Percentiles rank a stretch among this genome's conserved stretches.
Conservation (phyloP, 1,140 invertebrate species). For the Drosophila lacteicornis region DNA sequence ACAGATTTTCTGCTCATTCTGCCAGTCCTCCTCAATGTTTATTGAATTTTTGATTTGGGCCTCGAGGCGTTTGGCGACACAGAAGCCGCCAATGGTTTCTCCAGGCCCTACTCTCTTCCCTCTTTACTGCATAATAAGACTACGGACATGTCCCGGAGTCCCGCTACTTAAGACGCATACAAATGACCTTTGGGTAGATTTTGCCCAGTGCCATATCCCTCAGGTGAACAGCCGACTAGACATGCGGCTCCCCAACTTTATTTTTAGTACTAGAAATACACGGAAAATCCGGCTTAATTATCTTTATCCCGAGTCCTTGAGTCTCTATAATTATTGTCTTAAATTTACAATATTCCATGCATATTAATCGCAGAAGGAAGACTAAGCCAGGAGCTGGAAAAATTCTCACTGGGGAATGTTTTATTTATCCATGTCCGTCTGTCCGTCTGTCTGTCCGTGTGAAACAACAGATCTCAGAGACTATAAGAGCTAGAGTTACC, state of each 20-base stretch:
- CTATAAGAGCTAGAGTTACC: too few relatives aligned
- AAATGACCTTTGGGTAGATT: conserved; percentile 31
- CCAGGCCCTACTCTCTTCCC: background rate
- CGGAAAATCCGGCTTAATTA: conserved; percentile 37
- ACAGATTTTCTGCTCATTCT: conserved; percentile 45
- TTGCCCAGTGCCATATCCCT: conserved; percentile 7
- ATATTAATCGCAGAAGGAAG: conserved; percentile 32
- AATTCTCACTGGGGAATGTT: background rate
- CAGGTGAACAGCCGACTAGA: conserved; percentile 36
- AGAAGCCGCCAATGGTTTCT: conserved; percentile 10
- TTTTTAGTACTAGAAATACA: conserved; percentile 5
- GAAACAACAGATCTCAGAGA: too few relatives aligned
- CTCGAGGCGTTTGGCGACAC: conserved; percentile 15
- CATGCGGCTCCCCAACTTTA: background rate
- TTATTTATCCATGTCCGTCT: too few relatives aligned
- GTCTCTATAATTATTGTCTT: conserved; percentile 25
- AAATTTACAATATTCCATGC: conserved; percentile 13
- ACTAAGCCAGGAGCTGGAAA: too few relatives aligned
- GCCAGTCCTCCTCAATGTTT: conserved; percentile 26
- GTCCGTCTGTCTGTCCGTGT: too few relatives aligned
- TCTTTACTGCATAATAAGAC: conserved; percentile 16
- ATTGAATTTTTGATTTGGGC: conserved; percentile 47
- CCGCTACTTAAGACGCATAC: conserved; percentile 39
- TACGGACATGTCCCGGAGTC: conserved; percentile 35
- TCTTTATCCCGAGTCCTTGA: conserved; percentile 12